A percentile compares a stretch with the other conserved stretches of the same genome.
These are phyloP conservation scores for Carposina sasakii DNA, from an alignment of 1,140 invertebrate species.

Conservation along the genomic window DNA sequence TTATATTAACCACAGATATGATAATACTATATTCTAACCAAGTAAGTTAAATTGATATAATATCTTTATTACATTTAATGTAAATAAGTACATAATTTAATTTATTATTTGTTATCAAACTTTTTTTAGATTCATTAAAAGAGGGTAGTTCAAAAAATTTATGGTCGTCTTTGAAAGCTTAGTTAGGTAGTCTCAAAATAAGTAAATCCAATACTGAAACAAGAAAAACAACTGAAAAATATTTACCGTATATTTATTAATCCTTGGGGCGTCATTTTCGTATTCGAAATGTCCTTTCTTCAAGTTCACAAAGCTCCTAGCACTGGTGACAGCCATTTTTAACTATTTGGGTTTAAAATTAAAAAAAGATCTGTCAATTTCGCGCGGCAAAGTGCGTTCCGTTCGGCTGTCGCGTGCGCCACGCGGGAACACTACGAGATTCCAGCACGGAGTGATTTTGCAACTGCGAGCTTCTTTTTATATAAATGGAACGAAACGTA, in stretches of 20 bases:
- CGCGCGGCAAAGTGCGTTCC: constrained; percentile 39
- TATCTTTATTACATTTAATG: too few species aligned
- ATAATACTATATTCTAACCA: too few species aligned
- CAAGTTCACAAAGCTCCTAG: constrained; percentile 54
- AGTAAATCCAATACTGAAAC: too few species aligned
- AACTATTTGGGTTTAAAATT: constrained; percentile 24
- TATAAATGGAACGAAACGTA: too few species aligned
- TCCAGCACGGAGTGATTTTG: constrained; percentile 57
- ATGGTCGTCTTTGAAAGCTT: too few species aligned
- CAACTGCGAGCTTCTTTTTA: constrained; percentile 56
- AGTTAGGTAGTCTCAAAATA: too few species aligned
- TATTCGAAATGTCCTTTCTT: constrained; percentile 57
- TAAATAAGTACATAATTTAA: too few species aligned
- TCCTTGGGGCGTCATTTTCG: constrained; percentile 52
- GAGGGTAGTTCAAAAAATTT: too few species aligned
- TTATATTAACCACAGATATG: too few species aligned
- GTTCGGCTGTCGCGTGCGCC: constrained; percentile 49
- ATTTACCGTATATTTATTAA: constrained; percentile 63
- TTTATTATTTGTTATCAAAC: too few species aligned
- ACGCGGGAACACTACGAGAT: constrained; percentile 55
- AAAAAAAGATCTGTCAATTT: constrained; percentile 45
- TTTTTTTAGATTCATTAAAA: too few species aligned
- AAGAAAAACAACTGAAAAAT: constrained; percentile 13
- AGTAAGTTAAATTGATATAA: too few species aligned
- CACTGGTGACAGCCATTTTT: constrained; percentile 62